Conservation (phyloP, 1,140 invertebrate genomes). For the Drosophila melanica region DNA sequence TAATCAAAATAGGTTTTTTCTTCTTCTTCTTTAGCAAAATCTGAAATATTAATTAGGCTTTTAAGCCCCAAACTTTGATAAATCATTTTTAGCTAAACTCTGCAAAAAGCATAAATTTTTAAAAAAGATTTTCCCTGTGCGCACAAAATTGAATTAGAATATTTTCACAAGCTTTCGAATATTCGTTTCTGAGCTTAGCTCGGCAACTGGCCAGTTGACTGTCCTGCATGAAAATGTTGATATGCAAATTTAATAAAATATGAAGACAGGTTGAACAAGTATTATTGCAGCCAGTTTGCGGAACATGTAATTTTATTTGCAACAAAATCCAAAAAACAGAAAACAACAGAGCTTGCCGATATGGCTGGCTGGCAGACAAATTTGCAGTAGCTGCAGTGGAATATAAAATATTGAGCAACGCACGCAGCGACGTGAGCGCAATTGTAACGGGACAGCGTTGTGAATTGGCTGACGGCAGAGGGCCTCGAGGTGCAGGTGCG, state of each 20-base stretch:
- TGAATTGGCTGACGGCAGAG: background rate
- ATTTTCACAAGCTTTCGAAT: background rate
- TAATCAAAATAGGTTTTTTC: too few species aligned
- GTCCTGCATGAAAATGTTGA: slow-evolving; percentile 5
- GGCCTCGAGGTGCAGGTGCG: background rate
- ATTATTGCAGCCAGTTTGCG: slow-evolving; percentile 19
- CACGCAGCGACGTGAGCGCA: background rate
- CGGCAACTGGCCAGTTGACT: background rate
- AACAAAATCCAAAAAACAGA: background rate
- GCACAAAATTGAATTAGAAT: too few species aligned
- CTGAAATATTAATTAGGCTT: too few species aligned
- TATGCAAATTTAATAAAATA: slow-evolving; percentile 28
- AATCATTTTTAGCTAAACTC: too few species aligned
- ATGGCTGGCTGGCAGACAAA: background rate
- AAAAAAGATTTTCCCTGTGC: too few species aligned
- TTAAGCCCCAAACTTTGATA: too few species aligned
- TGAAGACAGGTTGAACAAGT: slow-evolving; percentile 11
- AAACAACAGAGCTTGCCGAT: background rate
- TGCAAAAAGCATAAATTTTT: too few species aligned
- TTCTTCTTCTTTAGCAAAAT: too few species aligned
- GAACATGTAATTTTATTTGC: slow-evolving; percentile 31
- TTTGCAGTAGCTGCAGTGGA: too few species aligned
- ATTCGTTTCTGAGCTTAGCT: background rate
- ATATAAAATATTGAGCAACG: slow-evolving; percentile 18
- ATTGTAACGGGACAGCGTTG: background rate